phyloP scores from a whole-genome alignment of 1,140 invertebrate species.

The Hyphantria cunea region DNA sequence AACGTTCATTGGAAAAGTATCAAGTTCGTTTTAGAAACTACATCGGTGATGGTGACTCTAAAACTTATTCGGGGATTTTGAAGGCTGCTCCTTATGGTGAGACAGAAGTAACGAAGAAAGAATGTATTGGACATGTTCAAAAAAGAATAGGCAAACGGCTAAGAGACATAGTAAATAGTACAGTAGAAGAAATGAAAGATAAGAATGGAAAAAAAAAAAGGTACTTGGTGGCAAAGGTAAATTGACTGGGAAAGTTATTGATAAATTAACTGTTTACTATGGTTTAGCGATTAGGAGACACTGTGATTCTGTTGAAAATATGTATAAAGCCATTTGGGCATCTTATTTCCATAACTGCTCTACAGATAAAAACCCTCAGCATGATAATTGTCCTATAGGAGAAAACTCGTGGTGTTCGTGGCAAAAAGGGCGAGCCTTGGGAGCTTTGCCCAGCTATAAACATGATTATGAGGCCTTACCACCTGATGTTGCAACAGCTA shows the following conservation, averaged over 20 bases:
- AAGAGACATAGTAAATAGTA: not conserved
- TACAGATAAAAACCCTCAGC: slow-evolving; percentile 23
- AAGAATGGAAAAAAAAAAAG: slow-evolving; percentile 1
- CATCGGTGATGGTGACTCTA: slow-evolving; percentile 5
- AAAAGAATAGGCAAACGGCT: not conserved
- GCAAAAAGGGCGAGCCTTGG: slow-evolving; percentile 6
- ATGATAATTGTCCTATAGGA: slow-evolving; percentile 15
- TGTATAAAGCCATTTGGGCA: slow-evolving; percentile 26
- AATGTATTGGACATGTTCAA: slow-evolving; percentile 4
- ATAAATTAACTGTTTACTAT: slow-evolving; percentile 10
- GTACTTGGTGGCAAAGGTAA: not conserved
- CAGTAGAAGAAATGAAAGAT: not conserved
- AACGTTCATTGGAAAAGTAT: not conserved
- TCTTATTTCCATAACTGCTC: slow-evolving; percentile 25
- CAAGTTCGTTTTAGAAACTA: slow-evolving; percentile 2
- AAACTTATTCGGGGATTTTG: slow-evolving; percentile 3
- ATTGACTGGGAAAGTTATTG: slow-evolving; percentile 1
- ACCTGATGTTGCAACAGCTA: slow-evolving; percentile 13
- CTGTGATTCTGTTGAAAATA: slow-evolving; percentile 15
- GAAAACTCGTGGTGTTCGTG: slow-evolving; percentile 13
- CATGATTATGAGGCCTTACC: slow-evolving; percentile 10
- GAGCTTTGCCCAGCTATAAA: not conserved
- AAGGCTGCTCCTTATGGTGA: not conserved
- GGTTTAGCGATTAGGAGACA: slow-evolving; percentile 13
- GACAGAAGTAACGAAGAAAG: not conserved